phyloP scores from a whole-genome alignment of 2,113 vertebrate species.

The Cebidichthys violaceus region DNA sequence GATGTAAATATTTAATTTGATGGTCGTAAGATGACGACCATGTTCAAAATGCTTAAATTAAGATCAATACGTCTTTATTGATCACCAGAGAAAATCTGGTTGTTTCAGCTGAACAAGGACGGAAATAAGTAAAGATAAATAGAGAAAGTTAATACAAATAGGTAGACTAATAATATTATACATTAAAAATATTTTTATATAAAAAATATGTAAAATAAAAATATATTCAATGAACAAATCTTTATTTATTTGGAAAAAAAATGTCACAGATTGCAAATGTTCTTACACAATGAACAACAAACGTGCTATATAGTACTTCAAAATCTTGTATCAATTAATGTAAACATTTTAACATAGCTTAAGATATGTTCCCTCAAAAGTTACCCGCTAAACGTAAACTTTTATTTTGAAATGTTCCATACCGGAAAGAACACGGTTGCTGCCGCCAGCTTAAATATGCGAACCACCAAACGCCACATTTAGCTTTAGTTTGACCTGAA shows the following conservation, averaged over 20 bases:
- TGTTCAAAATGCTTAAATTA: neutral
- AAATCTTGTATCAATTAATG: neutral
- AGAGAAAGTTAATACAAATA: neutral
- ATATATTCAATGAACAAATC: neutral
- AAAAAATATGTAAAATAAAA: neutral
- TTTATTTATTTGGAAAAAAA: neutral
- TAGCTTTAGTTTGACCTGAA: neutral
- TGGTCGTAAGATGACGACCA: neutral
- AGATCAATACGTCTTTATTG: neutral
- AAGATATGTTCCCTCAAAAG: neutral
- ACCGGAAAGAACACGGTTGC: neutral
- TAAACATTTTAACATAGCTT: neutral
- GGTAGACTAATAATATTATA: neutral
- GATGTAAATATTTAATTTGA: neutral
- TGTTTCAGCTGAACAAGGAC: neutral
- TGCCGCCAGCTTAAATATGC: constrained; percentile 12
- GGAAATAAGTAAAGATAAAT: neutral
- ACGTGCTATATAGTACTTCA: neutral
- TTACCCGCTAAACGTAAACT: neutral
- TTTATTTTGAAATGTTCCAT: constrained; percentile 37
- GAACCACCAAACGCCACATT: neutral
- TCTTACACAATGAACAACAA: too few species aligned
- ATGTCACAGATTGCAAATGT: neutral
- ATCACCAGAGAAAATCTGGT: neutral
- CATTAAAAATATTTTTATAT: neutral